Conservation (phyloP, 2,797 vertebrate species). For the Hoplostethus atlanticus region DNA sequence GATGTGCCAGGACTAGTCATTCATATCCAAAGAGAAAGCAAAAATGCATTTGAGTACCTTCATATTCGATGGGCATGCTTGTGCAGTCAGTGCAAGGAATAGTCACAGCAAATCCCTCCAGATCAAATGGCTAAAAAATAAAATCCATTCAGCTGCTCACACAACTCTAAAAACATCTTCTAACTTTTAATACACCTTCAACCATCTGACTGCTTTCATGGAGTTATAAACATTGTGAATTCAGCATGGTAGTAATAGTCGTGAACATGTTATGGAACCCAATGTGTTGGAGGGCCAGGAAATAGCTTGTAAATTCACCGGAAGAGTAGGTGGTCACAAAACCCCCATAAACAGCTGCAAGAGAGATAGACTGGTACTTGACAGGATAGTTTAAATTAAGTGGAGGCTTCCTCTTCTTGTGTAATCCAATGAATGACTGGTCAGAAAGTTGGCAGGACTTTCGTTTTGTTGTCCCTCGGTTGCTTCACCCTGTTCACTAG, state of each 20-base stretch:
- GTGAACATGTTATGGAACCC: background rate
- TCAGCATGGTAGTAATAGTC: background rate
- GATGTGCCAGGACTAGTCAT: slow-evolving; percentile 39
- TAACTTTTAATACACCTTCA: background rate
- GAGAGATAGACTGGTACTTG: slow-evolving; percentile 37
- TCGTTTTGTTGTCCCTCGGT: background rate
- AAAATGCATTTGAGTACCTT: slow-evolving; percentile 59
- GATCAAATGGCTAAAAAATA: background rate
- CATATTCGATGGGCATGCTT: slow-evolving; percentile 29
- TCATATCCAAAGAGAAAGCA: slow-evolving; percentile 64
- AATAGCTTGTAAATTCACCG: slow-evolving; percentile 37
- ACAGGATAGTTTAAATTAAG: slow-evolving; percentile 56
- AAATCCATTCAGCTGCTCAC: background rate
- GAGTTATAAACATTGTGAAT: background rate
- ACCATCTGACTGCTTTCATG: background rate
- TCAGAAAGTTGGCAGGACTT: slow-evolving; percentile 2
- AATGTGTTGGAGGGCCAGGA: background rate
- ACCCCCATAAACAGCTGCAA: slow-evolving; percentile 37
- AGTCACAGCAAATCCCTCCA: slow-evolving; percentile 32
- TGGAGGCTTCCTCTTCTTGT: slow-evolving; percentile 48
- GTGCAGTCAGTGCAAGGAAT: slow-evolving; percentile 25
- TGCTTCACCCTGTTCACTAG: slow-evolving; percentile 25
- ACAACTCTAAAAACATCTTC: too few relatives aligned
- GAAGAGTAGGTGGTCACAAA: slow-evolving; percentile 39
- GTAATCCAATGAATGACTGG: slow-evolving; percentile 25